Conservation (phyloP, 1,140 invertebrate genomes). For the Whitmania pigra region DNA sequence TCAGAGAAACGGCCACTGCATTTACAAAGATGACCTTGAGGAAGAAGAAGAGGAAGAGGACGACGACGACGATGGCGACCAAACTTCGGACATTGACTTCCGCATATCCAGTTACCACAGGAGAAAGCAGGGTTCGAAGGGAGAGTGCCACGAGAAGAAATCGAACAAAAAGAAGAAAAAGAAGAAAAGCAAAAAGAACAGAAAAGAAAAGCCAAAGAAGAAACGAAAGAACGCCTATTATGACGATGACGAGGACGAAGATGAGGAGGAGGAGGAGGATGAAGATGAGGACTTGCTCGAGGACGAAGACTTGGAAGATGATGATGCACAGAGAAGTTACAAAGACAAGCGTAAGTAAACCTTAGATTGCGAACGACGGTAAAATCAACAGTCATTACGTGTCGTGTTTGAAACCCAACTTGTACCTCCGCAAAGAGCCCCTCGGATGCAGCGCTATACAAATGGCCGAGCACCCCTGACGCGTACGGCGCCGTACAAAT, state of each 20-base stretch:
- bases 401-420: no score
- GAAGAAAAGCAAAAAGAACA: slow-evolving; percentile 1
- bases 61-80: slow-evolving; percentile 17
- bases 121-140: not conserved
- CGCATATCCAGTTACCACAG: not conserved
- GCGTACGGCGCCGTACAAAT: no score
- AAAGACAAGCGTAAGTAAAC: not conserved
- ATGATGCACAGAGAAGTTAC: not conserved
- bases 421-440: no score
- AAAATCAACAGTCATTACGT: no score
- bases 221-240: no score
- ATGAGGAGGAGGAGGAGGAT: slow-evolving; percentile 21
- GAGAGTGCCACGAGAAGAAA: not conserved
- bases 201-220: not conserved
- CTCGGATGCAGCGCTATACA: no score
- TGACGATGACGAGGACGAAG: not conserved
- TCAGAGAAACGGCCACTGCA: no score
- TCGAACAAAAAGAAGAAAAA: not conserved
- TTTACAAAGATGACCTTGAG: slow-evolving; percentile 22
- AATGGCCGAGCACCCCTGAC: no score
- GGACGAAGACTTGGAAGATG: slow-evolving; percentile 15
- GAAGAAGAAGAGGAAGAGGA: slow-evolving; percentile 28
- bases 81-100: not conserved
- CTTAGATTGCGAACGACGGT: no score
- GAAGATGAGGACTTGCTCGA: slow-evolving; percentile 20